Base-by-base conservation (phyloP, 2,113 vertebrate species). In the Cavia porcellus region DNA sequence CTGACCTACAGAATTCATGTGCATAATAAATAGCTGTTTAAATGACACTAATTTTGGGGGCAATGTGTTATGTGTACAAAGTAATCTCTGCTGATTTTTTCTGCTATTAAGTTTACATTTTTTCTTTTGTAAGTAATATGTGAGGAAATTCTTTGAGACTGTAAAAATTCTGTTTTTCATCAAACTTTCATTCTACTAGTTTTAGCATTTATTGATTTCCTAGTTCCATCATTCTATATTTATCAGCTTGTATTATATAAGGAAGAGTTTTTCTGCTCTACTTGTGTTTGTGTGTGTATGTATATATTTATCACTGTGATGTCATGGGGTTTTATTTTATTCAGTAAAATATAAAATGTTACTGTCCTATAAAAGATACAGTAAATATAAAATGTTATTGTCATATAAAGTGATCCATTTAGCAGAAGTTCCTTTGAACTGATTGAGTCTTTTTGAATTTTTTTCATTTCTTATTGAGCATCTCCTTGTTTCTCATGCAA, bases 121-220 rank as follows among this genome's bases (percentile, higher is more conserved):
- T 28, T 30, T 35, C 4, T 5, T 66, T 92, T 89, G 38, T 89
- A 77, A 93, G 35, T 83, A 72, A 77, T 89, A 42, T 55, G 25
- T 92, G 55, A 52, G 25, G 30, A 85, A 84, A 55, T 72, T 42
- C 50, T 74, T 75, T 47, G 12, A 80, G n/a, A 59, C 28, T 66
- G 14, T 79, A 77, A 82, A 83, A 77, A 61, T 74, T 81, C 52
- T 92, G 7, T 92, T 45, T 55, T 30, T 92, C 55, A 66, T 61
- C 20, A 68, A n/a, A 79, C 8, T 92, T 96, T 91, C 47, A 47
- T 95, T 52, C 77, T 82, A 57, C n/a, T 64, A 50, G 15, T 80
- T 79, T 61, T 82, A 84, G 19, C 5, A 11, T 72, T 19, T 45
- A 55, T 17, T 35, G 15, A 47, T 77, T 87, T 95, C 82, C 47